These are phyloP conservation scores for Thera obeliscata DNA, from an alignment of 2,888 invertebrate species.

Conservation along the genomic window DNA sequence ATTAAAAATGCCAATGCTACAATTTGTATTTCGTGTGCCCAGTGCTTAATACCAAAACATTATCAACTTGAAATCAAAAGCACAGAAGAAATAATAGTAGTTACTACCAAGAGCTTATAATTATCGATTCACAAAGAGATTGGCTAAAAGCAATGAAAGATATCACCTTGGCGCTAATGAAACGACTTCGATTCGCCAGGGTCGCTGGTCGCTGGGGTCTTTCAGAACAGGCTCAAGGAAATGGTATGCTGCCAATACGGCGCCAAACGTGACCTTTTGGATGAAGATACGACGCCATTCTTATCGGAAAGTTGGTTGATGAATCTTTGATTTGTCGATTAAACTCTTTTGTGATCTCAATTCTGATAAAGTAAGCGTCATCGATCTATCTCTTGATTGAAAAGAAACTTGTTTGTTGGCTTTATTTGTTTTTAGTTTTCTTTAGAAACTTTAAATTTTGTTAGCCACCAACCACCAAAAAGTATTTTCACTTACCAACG, in stretches of 20 bases:
- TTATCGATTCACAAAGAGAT: conserved; percentile 30
- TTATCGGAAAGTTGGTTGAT: background rate
- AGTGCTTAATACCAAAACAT: too few relatives aligned
- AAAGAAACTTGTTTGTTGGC: too few relatives aligned
- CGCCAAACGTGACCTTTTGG: conserved; percentile 30
- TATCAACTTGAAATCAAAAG: too few relatives aligned
- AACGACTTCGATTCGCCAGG: conserved; percentile 39
- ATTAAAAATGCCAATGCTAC: too few relatives aligned
- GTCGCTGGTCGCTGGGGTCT: conserved; percentile 50
- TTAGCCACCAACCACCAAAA: too few relatives aligned
- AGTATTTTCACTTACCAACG: too few relatives aligned
- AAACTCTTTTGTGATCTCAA: background rate
- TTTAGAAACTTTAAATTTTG: too few relatives aligned
- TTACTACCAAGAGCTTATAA: conserved; percentile 15
- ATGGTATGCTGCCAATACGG: conserved; percentile 55
- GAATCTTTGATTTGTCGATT: background rate
- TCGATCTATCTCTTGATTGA: too few relatives aligned
- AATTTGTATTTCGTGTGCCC: too few relatives aligned
- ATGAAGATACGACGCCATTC: conserved; percentile 1
- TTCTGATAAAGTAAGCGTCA: too few relatives aligned
- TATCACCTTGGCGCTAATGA: conserved; percentile 40
- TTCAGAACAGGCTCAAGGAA: conserved; percentile 62
- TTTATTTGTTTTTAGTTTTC: too few relatives aligned
- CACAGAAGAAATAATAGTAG: too few relatives aligned
- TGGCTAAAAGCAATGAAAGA: conserved; percentile 32